Conservation (phyloP, 2,888 invertebrate genomes). For the Archaeoteleia sp. region DNA sequence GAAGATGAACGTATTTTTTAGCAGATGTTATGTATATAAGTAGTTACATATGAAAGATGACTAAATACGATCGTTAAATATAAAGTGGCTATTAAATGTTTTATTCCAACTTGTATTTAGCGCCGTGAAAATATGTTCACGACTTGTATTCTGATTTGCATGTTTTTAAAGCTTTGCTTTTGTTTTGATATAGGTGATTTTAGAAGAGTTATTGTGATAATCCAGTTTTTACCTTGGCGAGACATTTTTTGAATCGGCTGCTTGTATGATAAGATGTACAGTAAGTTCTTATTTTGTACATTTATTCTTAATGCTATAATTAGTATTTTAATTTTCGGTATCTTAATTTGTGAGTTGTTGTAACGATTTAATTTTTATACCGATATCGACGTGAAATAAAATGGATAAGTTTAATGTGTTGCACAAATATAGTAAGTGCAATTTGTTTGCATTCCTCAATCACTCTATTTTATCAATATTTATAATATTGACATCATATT, state of each 20-base stretch:
- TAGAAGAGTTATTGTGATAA: conserved; percentile 1
- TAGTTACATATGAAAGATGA: conserved; percentile 8
- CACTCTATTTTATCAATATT: too few species aligned
- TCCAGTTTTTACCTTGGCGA: conserved; percentile 19
- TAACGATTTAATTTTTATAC: too few species aligned
- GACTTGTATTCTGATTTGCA: not conserved
- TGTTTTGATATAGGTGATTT: conserved; percentile 30
- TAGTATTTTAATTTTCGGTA: too few species aligned
- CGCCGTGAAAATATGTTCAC: not conserved
- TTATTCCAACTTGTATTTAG: not conserved
- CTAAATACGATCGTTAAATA: conserved; percentile 30
- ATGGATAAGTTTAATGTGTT: too few species aligned
- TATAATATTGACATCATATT: too few species aligned
- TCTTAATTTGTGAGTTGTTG: too few species aligned
- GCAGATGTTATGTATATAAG: conserved; percentile 21
- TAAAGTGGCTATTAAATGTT: conserved; percentile 2
- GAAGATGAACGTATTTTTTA: conserved; percentile 15
- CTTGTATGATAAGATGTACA: conserved; percentile 9
- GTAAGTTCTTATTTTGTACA: conserved; percentile 7
- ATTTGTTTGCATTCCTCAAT: too few species aligned
- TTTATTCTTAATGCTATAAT: too few species aligned
- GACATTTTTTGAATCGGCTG: conserved; percentile 17
- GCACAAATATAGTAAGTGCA: too few species aligned
- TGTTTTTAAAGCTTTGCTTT: conserved; percentile 14
- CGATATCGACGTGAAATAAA: too few species aligned